Evolutionary conservation across 2,797 vertebrate genomes (phyloP).

Genomic region (Borostomias antarcticus): DNA sequence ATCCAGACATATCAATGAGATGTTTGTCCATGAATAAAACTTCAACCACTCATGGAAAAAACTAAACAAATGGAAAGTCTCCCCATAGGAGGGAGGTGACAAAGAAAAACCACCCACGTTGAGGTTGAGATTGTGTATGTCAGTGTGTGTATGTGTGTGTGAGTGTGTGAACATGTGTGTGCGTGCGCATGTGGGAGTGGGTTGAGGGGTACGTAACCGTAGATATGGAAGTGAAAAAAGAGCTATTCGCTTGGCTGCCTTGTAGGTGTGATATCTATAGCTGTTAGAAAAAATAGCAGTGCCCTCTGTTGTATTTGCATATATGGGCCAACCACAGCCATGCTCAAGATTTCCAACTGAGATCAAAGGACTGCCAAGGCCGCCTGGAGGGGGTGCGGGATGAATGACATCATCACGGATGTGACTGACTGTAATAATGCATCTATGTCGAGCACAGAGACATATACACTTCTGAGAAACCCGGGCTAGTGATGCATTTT

Average conservation of each 20-base stretch:
- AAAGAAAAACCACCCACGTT: slow-evolving; percentile 86
- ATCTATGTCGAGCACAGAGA: slow-evolving; percentile 4
- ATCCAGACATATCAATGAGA: slow-evolving; percentile 40
- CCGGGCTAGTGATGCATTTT: not conserved
- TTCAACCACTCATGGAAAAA: slow-evolving; percentile 66
- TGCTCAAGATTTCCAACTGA: slow-evolving; percentile 29
- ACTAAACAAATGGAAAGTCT: slow-evolving; percentile 89
- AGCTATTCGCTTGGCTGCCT: slow-evolving; percentile 33
- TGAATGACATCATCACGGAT: not conserved
- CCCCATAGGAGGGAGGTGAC: slow-evolving; percentile 87
- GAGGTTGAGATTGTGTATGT: slow-evolving; percentile 75
- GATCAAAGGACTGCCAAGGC: slow-evolving; percentile 12
- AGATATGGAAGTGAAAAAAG: slow-evolving; percentile 39
- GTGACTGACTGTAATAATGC: slow-evolving; percentile 24
- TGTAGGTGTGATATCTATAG: slow-evolving; percentile 17
- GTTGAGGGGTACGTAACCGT: slow-evolving; percentile 37
- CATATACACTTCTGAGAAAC: slow-evolving; percentile 1
- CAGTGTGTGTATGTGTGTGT: slow-evolving; percentile 32
- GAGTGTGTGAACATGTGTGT: slow-evolving; percentile 28
- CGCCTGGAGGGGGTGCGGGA: slow-evolving; percentile 7
- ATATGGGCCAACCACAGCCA: slow-evolving; percentile 17
- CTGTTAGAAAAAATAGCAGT: slow-evolving; percentile 27
- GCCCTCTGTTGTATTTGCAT: slow-evolving; percentile 16
- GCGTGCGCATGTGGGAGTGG: slow-evolving; percentile 1
- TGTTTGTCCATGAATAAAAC: slow-evolving; percentile 37